Evolutionary conservation across 1,140 invertebrate species (phyloP).

Genomic region (Eumeta japonica): DNA sequence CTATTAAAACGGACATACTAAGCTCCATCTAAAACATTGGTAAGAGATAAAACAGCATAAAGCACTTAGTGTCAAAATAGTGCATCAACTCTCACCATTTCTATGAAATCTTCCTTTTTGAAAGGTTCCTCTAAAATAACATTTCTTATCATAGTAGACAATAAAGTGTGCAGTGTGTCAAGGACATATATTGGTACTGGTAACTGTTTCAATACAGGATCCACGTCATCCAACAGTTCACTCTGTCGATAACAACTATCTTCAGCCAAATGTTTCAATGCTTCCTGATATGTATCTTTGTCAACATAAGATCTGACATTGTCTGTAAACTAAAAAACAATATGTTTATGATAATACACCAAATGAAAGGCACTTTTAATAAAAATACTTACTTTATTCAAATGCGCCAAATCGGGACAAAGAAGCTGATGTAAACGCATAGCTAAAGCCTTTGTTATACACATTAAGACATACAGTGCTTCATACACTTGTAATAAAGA

Average conservation of each 20-base stretch:
- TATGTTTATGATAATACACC: neutral
- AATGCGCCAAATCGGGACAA: constrained; percentile 29
- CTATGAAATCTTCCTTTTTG: constrained; percentile 20
- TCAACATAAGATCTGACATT: neutral
- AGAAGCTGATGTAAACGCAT: constrained; percentile 27
- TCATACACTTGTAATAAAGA: constrained; percentile 13
- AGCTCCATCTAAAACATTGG: too few relatives aligned
- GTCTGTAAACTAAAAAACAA: neutral
- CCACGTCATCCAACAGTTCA: constrained; percentile 12
- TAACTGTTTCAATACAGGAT: constrained; percentile 28
- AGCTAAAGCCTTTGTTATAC: constrained; percentile 26
- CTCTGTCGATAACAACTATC: neutral
- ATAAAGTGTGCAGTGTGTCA: constrained; percentile 25
- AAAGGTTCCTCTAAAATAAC: constrained; percentile 19
- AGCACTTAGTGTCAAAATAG: too few relatives aligned
- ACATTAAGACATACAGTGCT: constrained; percentile 29
- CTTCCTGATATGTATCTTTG: neutral
- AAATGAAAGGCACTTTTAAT: neutral
- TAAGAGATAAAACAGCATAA: too few relatives aligned
- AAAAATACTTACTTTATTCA: constrained; percentile 21
- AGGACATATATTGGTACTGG: constrained; percentile 35
- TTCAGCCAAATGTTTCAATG: neutral
- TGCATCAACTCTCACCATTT: constrained; percentile 30
- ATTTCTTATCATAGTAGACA: constrained; percentile 30
- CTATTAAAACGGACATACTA: constrained; percentile 25